Conservation (phyloP, 2,888 invertebrate genomes). For the Crossocerus cetratus region DNA sequence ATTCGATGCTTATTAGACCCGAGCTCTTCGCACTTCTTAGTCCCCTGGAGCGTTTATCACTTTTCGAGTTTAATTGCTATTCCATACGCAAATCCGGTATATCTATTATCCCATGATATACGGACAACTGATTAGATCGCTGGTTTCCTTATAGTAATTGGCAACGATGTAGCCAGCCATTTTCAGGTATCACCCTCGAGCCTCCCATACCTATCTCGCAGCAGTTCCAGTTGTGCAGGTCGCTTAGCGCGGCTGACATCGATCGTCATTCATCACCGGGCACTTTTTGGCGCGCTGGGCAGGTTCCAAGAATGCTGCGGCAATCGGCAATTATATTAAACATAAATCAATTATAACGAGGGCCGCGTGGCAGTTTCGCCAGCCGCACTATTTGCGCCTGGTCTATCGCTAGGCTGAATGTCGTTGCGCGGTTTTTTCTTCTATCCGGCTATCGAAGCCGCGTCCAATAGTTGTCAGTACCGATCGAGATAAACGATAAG, state of each 20-base stretch:
- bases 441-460: not conserved
- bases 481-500: too few species aligned
- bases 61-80: too few species aligned
- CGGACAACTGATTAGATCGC: too few species aligned
- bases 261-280: constrained; percentile 61
- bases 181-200: constrained; percentile 12
- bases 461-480: too few species aligned
- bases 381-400: constrained; percentile 32
- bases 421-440: not conserved
- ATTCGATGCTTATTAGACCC: too few species aligned
- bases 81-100: too few species aligned
- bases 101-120: too few species aligned
- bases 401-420: constrained; percentile 25
- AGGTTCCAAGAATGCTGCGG: constrained; percentile 61
- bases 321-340: constrained; percentile 69
- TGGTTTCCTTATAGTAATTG: too few species aligned
- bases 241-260: constrained; percentile 42
- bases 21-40: too few species aligned
- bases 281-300: constrained; percentile 58
- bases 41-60: too few species aligned
- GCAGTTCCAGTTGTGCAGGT: constrained; percentile 27
- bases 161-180: too few species aligned
- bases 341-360: constrained; percentile 69
- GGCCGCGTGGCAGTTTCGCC: constrained; percentile 46
- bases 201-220: constrained; percentile 2